Evolutionary conservation across 1,140 invertebrate species (phyloP).

Genomic region (Pteromalus puparum): DNA sequence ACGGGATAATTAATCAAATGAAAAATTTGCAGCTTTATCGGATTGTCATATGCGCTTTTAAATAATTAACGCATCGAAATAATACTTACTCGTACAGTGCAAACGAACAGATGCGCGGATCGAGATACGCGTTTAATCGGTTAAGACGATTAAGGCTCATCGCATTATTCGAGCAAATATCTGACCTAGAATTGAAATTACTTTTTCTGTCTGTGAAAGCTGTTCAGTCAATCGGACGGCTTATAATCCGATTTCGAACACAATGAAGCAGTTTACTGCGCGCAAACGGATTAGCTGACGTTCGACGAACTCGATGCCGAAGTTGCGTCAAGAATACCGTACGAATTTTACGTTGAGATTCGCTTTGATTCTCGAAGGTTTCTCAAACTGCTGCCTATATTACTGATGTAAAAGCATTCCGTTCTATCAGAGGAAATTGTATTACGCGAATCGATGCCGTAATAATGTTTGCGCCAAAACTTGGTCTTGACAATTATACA

Average conservation of each 20-base stretch:
- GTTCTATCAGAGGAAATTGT: too few relatives aligned
- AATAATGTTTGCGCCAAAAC: too few relatives aligned
- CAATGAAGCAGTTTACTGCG: not conserved
- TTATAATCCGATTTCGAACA: not conserved
- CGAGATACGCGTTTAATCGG: not conserved
- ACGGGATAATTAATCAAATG: too few relatives aligned
- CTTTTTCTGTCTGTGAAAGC: not conserved
- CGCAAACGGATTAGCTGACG: not conserved
- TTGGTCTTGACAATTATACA: too few relatives aligned
- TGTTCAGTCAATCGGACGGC: not conserved
- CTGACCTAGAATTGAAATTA: not conserved
- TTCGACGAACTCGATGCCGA: not conserved
- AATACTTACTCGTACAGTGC: too few relatives aligned
- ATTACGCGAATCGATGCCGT: not conserved
- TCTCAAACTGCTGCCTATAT: not conserved
- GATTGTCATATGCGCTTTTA: too few relatives aligned
- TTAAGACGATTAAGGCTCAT: not conserved
- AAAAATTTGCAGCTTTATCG: too few relatives aligned
- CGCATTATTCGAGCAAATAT: not conserved
- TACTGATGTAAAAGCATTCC: too few relatives aligned
- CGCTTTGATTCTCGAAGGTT: too few relatives aligned
- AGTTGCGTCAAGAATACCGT: not conserved
- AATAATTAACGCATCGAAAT: too few relatives aligned
- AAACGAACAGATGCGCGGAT: not conserved
- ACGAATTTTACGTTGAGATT: not conserved